Evolutionary conservation across 2,888 invertebrate species (phyloP), one percentile per base, ranked within the genome.

Genomic region (Drosophila testacea): DNA sequence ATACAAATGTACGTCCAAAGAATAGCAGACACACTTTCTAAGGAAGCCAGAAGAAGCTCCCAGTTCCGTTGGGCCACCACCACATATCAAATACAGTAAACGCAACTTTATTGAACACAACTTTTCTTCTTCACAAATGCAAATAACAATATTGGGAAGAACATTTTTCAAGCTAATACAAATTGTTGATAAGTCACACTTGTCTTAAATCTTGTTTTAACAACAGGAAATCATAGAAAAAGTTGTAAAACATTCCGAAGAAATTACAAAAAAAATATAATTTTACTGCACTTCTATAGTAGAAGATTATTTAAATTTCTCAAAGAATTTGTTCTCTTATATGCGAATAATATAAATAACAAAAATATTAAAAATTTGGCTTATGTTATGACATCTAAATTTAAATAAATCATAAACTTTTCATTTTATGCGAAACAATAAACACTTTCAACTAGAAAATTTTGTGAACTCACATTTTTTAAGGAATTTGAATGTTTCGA

Each of bases 21-120:
- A 22, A 30, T 48, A 39, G 27, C 47, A 52, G 42, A 52, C 44
- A 62, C 52, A 68, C 52, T 59, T 48, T 61, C 46, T 44, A 48
- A 62, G 61, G 54, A 57, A 75, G 41, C 52, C 36, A 48, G 6
- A 54, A 52, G 34, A 27, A 28, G 38, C 30, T 41, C 22, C 34
- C 13, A 55, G 48, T 38, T 69, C 7, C 41, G 28, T 51, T 48
- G 9, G 11, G 13, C 16, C 16, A 11, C 9, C 39, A 60, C n/a
- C 48, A 16, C 30, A 48, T 44, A 51, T 44, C 16, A 44, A 16
- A 44, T 61, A 61, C 52, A 52, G 52, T 61, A 46, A 52, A 52
- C 38, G 16, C 36, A 51, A 48, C 30, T 47, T 57, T 59, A 59
- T 48, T 59, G 39, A 16, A 62, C 47, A 27, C 42, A 32, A 27